Conservation (phyloP, 2,888 invertebrate species). For the Brachypterus glaber region DNA sequence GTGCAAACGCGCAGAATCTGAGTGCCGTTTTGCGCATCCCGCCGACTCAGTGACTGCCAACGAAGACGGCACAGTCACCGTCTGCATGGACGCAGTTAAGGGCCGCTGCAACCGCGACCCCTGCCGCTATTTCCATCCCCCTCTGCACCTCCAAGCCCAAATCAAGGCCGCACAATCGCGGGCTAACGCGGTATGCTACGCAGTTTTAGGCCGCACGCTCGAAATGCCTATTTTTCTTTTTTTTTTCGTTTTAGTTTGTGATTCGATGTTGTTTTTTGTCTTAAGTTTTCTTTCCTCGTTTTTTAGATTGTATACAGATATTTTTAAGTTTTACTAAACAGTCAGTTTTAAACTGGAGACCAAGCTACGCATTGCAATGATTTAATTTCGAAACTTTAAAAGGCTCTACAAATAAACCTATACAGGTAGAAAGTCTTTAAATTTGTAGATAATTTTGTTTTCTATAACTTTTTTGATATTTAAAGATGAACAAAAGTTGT, state of each 20-base stretch:
- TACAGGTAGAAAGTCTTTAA: too few relatives aligned
- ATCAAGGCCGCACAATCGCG: constrained; percentile 96
- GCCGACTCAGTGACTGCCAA: constrained; percentile 92
- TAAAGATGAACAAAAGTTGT: too few relatives aligned
- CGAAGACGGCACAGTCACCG: constrained; percentile 97
- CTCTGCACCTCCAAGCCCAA: constrained; percentile 98
- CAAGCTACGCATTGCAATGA: too few relatives aligned
- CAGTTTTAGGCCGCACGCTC: constrained; percentile 46
- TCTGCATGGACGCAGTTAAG: constrained; percentile 99
- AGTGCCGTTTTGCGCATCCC: constrained; percentile 99
- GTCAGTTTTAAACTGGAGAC: too few relatives aligned
- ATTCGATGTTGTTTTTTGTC: constrained; percentile 23
- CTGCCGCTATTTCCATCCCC: constrained; percentile 99
- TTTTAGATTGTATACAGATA: constrained; percentile 12
- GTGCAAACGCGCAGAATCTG: constrained; percentile 94
- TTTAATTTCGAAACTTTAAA: too few relatives aligned
- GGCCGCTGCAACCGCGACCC: constrained; percentile 98
- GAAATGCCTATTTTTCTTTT: constrained; percentile 25
- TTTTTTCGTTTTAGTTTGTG: constrained; percentile 25
- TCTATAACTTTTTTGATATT: too few relatives aligned
- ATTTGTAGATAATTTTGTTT: too few relatives aligned
- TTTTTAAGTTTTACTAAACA: background rate
- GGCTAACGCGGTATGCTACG: constrained; percentile 77
- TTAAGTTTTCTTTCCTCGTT: constrained; percentile 14
- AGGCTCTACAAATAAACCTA: too few relatives aligned